These are phyloP conservation scores for Toxotes chatareus DNA, from an alignment of 2,113 vertebrate species.

Conservation along the genomic window DNA sequence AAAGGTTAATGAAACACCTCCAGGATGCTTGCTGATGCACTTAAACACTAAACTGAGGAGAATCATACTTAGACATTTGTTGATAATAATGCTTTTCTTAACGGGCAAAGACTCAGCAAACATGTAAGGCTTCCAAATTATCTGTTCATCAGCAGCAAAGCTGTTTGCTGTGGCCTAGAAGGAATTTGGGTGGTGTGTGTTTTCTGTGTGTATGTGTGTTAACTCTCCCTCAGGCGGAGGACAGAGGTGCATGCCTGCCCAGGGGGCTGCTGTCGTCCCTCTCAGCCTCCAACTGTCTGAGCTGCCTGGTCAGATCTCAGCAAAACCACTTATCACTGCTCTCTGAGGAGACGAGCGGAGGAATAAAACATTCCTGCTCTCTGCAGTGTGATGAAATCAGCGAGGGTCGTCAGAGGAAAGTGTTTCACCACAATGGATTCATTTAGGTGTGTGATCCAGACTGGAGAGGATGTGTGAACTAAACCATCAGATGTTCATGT, in stretches of 20 bases:
- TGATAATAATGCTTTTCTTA: background rate
- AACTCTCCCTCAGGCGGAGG: slow-evolving; percentile 11
- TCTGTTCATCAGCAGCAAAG: slow-evolving; percentile 30
- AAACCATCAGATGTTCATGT: slow-evolving; percentile 3
- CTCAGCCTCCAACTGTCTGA: no score
- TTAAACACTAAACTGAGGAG: no score
- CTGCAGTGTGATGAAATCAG: slow-evolving; percentile 46
- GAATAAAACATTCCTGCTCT: slow-evolving; percentile 43
- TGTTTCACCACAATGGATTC: background rate
- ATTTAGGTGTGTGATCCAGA: background rate
- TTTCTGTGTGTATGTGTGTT: background rate
- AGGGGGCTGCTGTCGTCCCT: no score
- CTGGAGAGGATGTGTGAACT: background rate
- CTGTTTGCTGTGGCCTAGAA: slow-evolving; percentile 13
- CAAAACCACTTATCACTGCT: slow-evolving; percentile 32
- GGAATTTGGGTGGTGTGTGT: slow-evolving; percentile 10
- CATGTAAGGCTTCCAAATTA: background rate
- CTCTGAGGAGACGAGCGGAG: slow-evolving; percentile 13
- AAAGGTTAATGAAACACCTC: background rate
- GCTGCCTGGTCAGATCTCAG: background rate
- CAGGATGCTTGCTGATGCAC: background rate
- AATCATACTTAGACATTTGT: background rate
- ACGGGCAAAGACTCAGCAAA: background rate
- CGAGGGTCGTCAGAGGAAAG: slow-evolving; percentile 19
- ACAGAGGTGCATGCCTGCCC: background rate